phyloP scores from a whole-genome alignment of 2,113 vertebrate species.

The Isichthys henryi region DNA sequence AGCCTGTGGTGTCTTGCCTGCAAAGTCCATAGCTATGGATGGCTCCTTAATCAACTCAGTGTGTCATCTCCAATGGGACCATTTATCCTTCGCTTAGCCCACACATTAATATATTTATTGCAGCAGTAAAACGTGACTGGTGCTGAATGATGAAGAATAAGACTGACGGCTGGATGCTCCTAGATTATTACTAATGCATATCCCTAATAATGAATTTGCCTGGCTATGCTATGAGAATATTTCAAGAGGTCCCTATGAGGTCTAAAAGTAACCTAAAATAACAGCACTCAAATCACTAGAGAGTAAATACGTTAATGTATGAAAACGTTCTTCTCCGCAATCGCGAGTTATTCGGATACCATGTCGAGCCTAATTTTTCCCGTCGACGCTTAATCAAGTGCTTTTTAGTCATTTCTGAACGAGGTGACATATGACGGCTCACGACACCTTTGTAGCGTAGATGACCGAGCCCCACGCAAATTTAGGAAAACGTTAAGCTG shows the following conservation, averaged over 20 bases:
- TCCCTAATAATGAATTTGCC: background rate
- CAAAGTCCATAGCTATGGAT: background rate
- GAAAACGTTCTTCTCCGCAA: background rate
- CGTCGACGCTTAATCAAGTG: background rate
- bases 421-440: background rate
- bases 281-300: background rate
- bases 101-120: background rate
- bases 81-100: constrained; percentile 1
- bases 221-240: background rate
- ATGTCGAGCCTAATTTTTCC: background rate
- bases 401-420: background rate
- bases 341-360: background rate
- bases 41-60: background rate
- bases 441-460: background rate
- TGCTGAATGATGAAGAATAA: background rate
- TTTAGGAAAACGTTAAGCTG: background rate
- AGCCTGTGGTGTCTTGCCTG: background rate
- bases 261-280: background rate
- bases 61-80: background rate
- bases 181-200: background rate
- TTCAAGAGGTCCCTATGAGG: background rate
- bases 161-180: background rate
- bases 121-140: background rate
- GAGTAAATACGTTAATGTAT: background rate
- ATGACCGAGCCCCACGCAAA: background rate